A percentile compares a stretch with the other conserved stretches of the same genome.
Evolutionary conservation across 2,888 invertebrate genomes (phyloP).

Genomic region (Orthonevra nobilis): DNA sequence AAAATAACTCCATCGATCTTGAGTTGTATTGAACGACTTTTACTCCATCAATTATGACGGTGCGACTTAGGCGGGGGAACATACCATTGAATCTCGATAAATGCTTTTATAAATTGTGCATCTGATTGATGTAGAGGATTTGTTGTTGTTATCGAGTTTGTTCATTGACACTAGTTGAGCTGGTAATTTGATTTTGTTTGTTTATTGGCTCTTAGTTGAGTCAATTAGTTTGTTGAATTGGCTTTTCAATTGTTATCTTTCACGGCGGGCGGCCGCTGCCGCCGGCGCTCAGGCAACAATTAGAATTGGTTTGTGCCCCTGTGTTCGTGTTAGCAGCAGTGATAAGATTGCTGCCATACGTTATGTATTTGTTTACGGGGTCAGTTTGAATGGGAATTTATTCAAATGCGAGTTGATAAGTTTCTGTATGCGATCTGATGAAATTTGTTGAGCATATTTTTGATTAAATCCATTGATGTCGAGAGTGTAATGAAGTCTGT

Average conservation of each 20-base stretch:
- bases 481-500: too few relatives aligned
- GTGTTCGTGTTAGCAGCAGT: background rate
- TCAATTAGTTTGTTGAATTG: slow-evolving; percentile 40
- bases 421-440: background rate
- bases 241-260: slow-evolving; percentile 30
- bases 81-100: background rate
- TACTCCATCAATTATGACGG: too few relatives aligned
- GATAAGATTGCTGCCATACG: slow-evolving; percentile 26
- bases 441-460: slow-evolving; percentile 2
- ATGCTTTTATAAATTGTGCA: slow-evolving; percentile 2
- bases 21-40: too few relatives aligned
- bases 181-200: slow-evolving; percentile 41
- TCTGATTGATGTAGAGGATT: slow-evolving; percentile 22
- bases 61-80: too few relatives aligned
- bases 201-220: slow-evolving; percentile 22
- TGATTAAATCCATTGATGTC: too few relatives aligned
- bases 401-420: slow-evolving; percentile 24
- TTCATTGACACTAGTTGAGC: slow-evolving; percentile 4
- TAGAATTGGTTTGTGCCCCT: slow-evolving; percentile 1
- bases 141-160: slow-evolving; percentile 9
- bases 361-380: slow-evolving; percentile 9
- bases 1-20: too few relatives aligned
- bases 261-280: background rate
- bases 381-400: slow-evolving; percentile 3
- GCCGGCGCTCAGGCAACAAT: slow-evolving; percentile 16